Percentiles rank a stretch among this genome's conserved stretches.
These are phyloP conservation scores for Myotis myotis DNA, from an alignment of 2,797 vertebrate genomes.

Conservation along the genomic window DNA sequence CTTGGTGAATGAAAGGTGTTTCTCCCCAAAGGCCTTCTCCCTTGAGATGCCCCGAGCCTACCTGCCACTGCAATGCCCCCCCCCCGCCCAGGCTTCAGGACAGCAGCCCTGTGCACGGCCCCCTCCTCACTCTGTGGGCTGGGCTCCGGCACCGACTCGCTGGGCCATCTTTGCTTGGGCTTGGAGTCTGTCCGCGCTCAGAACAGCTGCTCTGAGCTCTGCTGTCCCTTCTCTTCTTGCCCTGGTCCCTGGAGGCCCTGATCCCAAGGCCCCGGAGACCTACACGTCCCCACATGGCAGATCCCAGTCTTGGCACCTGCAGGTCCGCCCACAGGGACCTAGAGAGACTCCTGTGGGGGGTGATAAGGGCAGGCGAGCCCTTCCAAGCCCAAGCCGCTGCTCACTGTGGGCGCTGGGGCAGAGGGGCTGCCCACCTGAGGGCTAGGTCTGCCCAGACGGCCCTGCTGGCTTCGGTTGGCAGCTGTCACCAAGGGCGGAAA, in stretches of 20 bases:
- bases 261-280: neutral
- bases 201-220: neutral
- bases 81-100: neutral
- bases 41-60: neutral
- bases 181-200: neutral
- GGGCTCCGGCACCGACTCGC: neutral
- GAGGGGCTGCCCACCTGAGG: neutral
- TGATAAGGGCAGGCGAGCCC: constrained; percentile 51
- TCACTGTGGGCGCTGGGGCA: neutral
- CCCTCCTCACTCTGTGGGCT: neutral
- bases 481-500: neutral
- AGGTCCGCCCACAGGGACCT: neutral
- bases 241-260: neutral
- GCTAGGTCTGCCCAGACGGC: neutral
- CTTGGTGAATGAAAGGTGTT: neutral
- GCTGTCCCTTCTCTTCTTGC: neutral
- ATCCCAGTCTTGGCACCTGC: neutral
- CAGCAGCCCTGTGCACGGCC: neutral
- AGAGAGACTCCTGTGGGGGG: neutral
- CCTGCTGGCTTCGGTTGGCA: neutral
- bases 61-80: neutral
- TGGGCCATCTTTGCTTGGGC: neutral
- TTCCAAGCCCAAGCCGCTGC: neutral
- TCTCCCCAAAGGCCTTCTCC: neutral
- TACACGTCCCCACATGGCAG: neutral